A percentile compares a stretch with the other conserved stretches of the same genome.
Evolutionary conservation across 2,888 invertebrate species (phyloP).

Genomic region (Diaprepes abbreviatus): DNA sequence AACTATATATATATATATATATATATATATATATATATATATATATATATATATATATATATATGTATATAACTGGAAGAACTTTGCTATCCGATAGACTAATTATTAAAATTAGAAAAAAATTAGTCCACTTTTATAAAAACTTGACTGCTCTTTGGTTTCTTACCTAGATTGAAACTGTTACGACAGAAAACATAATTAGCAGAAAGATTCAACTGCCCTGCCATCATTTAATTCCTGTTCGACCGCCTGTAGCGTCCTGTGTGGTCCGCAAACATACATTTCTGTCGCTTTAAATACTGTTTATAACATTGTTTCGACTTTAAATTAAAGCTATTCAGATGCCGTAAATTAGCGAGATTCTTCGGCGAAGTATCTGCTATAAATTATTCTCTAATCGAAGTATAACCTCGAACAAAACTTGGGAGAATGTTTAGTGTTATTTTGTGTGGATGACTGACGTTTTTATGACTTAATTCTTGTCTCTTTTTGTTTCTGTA

Average conservation of each 20-base stretch:
- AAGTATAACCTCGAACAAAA: slow-evolving; percentile 22
- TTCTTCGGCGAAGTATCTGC: slow-evolving; percentile 28
- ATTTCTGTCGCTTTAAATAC: slow-evolving; percentile 52
- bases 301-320: slow-evolving; percentile 54
- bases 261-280: slow-evolving; percentile 53
- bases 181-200: too few relatives aligned
- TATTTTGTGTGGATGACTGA: slow-evolving; percentile 12
- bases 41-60: too few relatives aligned
- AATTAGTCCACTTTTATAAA: too few relatives aligned
- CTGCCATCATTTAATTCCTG: not conserved
- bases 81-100: too few relatives aligned
- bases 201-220: too few relatives aligned
- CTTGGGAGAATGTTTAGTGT: slow-evolving; percentile 27
- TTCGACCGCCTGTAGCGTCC: not conserved
- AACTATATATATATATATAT: too few relatives aligned
- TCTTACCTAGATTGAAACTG: too few relatives aligned
- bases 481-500: too few relatives aligned
- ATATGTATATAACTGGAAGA: too few relatives aligned
- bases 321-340: slow-evolving; percentile 48
- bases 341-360: slow-evolving; percentile 43
- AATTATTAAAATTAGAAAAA: too few relatives aligned
- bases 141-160: too few relatives aligned
- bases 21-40: too few relatives aligned
- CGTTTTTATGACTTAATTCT: slow-evolving; percentile 23
- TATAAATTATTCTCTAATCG: slow-evolving; percentile 31